Evolutionary conservation across 2,888 invertebrate species (phyloP).

Genomic region (Campoplex nolae): DNA sequence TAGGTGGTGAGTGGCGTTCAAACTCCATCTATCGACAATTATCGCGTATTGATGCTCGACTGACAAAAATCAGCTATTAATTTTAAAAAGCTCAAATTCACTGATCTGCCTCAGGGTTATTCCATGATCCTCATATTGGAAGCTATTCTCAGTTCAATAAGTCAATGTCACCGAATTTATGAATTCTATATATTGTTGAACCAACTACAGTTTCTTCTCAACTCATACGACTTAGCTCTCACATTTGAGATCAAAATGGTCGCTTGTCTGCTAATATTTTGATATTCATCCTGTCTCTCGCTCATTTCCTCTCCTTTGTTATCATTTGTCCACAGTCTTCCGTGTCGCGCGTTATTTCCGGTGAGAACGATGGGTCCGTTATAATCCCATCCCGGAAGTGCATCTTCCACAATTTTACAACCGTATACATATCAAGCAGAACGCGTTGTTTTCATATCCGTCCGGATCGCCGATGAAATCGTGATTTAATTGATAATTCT

Average conservation of each 20-base stretch:
- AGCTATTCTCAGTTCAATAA: no score
- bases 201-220: no score
- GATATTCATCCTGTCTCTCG: not conserved
- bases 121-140: no score
- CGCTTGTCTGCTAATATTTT: not conserved
- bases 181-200: no score
- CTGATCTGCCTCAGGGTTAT: no score
- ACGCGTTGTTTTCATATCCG: not conserved
- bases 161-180: no score
- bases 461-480: constrained; percentile 4
- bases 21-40: no score
- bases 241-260: not conserved
- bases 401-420: not conserved
- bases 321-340: not conserved
- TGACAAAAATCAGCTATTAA: no score
- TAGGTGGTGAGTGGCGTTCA: no score
- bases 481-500: constrained; percentile 42
- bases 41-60: no score
- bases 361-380: not conserved
- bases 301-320: not conserved
- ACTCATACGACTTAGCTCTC: not conserved
- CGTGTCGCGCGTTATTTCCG: constrained; percentile 21
- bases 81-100: no score
- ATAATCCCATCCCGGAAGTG: not conserved
- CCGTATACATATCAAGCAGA: not conserved